Evolutionary conservation across 1,140 invertebrate species (phyloP), one percentile per base, ranked within the genome.

Genomic region (Conus ventricosus): DNA sequence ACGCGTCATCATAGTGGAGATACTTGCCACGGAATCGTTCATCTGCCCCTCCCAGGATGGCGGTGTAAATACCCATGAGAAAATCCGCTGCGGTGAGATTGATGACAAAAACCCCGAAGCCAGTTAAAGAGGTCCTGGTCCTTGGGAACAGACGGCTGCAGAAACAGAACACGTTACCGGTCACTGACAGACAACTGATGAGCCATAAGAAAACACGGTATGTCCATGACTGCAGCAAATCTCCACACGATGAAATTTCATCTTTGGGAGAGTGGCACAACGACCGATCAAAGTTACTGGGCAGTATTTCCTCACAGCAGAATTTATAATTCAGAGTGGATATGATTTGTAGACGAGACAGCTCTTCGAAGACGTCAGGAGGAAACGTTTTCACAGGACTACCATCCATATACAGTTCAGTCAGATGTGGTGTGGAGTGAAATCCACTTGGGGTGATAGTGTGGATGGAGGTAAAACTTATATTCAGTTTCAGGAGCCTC

Each of bases 61-160:
- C 87, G 55, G 93, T 53, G 78, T 94, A 94, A 4, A 94, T 76
- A 17, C 93, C 93, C 93, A 93, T 94, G 25, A 76, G 15, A 92
- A 39, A 88, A 76, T 94, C 93, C n/a, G 92, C 91, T 13, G 90
- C 27, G 57, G 88, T 89, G 17, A 94, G 85, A 88, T 91, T 91
- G 11, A 90, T 85, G 60, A 93, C 87, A 25, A 92, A 90, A 8
- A 90, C 84, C 0, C 89, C 76, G 27, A 88, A 88, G 23, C 89
- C 88, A 57, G 90, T 90, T 20, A 86, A 87, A 27, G 90, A 88
- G 5, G 57, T n/a, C 60, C 10, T 63, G 17, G 17, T 87, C 67
- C 63, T 23, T 85, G 7, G 17, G 60, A 39, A 67, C 71, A 0
- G 86, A 39, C 54, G 90, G 57, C 55, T 89, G 89, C 15, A 15